Percentiles rank a stretch among this genome's conserved stretches.
phyloP scores from a whole-genome alignment of 2,888 invertebrate genomes.

The Spatulosminthurus flaviceps region DNA sequence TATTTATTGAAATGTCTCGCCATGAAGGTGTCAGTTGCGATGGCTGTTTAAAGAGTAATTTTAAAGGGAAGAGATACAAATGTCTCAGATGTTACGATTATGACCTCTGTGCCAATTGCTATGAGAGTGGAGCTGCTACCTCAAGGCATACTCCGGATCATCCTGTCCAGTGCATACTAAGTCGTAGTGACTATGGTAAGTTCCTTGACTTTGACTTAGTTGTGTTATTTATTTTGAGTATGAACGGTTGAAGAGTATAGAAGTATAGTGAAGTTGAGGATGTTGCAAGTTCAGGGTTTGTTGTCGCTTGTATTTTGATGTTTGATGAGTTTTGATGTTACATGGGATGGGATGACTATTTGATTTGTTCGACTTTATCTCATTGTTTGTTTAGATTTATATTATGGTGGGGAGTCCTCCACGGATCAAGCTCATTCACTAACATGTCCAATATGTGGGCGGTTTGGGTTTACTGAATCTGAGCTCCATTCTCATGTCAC shows the following conservation, averaged over 20 bases:
- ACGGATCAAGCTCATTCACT: conserved; percentile 92
- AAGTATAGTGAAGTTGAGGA: no score
- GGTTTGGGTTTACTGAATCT: conserved; percentile 94
- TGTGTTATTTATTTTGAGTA: no score
- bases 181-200: conserved; percentile 93
- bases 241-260: no score
- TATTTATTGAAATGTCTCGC: conserved; percentile 76
- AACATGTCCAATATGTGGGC: conserved; percentile 97
- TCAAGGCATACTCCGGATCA: conserved; percentile 95
- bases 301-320: conserved; percentile 26
- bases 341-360: neutral
- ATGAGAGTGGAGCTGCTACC: conserved; percentile 89
- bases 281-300: no score
- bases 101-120: conserved; percentile 96
- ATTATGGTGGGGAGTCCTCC: conserved; percentile 94
- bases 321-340: neutral
- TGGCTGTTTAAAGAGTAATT: conserved; percentile 97
- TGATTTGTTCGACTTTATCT: neutral
- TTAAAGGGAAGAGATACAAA: conserved; percentile 97
- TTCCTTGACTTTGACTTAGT: neutral
- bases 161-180: conserved; percentile 98
- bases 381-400: conserved; percentile 84
- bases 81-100: conserved; percentile 99
- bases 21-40: conserved; percentile 99
- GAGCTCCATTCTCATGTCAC: conserved; percentile 91